phyloP scores from a whole-genome alignment of 2,113 vertebrate genomes.

The Pollachius pollachius region DNA sequence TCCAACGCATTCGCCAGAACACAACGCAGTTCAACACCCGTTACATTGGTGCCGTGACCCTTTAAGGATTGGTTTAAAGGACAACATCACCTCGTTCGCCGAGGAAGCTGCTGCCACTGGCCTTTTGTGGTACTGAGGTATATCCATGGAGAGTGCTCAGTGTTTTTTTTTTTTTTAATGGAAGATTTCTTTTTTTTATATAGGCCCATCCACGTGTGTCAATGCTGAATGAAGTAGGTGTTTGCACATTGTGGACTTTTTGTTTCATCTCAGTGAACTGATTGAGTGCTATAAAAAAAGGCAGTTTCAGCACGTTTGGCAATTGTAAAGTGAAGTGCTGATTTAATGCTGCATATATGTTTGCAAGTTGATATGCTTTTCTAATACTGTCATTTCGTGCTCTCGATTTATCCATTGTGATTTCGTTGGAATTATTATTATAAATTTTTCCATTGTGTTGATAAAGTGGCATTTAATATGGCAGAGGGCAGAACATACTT shows the following conservation, averaged over 20 bases:
- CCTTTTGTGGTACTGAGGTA: neutral
- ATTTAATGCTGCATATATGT: too few relatives aligned
- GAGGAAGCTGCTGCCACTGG: neutral
- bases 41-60: constrained; percentile 27
- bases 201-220: too few relatives aligned
- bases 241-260: too few relatives aligned
- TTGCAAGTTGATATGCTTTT: too few relatives aligned
- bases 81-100: neutral
- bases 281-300: too few relatives aligned
- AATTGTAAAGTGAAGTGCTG: too few relatives aligned
- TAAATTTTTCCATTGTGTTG: neutral
- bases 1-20: too few relatives aligned
- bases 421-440: neutral
- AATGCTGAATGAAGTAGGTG: too few relatives aligned
- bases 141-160: neutral
- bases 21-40: neutral
- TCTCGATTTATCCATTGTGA: too few relatives aligned
- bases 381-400: too few relatives aligned
- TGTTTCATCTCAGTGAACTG: too few relatives aligned
- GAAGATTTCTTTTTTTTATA: neutral
- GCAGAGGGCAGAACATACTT: neutral
- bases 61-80: neutral
- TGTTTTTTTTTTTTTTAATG: neutral
- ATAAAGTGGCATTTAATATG: neutral
- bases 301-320: too few relatives aligned